Percentiles rank a stretch among this genome's conserved stretches.
Evolutionary conservation across 2,888 invertebrate genomes (phyloP).

Genomic region (Drosophila pseudotalamancana): DNA sequence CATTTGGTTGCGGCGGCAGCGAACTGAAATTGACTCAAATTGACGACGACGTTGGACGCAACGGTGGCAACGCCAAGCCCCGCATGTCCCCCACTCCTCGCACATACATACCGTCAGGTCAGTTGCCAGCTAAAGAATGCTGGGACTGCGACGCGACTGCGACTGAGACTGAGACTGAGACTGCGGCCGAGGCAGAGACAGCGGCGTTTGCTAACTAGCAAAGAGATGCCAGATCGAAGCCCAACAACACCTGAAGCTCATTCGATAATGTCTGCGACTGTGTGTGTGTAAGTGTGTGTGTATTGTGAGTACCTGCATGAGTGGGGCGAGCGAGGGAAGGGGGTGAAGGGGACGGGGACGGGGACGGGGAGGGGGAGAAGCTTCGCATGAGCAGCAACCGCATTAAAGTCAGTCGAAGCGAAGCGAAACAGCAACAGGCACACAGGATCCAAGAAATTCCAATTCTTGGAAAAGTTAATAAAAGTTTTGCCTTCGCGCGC

Average conservation of each 20-base stretch:
- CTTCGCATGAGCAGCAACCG: slow-evolving; percentile 53
- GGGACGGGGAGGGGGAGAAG: slow-evolving; percentile 27
- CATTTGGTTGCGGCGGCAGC: slow-evolving; percentile 55
- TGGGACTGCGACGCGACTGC: slow-evolving; percentile 22
- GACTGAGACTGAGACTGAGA: slow-evolving; percentile 3
- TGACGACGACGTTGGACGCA: slow-evolving; percentile 53
- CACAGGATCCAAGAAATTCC: slow-evolving; percentile 79
- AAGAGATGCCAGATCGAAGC: slow-evolving; percentile 63
- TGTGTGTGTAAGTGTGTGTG: slow-evolving; percentile 14
- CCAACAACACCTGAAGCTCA: slow-evolving; percentile 75
- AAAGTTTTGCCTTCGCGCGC: slow-evolving; percentile 74
- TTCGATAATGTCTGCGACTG: slow-evolving; percentile 26
- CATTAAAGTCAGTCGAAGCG: slow-evolving; percentile 79
- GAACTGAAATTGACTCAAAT: slow-evolving; percentile 77
- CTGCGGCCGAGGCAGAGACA: too few relatives aligned
- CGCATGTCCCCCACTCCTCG: background rate
- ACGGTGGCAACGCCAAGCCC: slow-evolving; percentile 32
- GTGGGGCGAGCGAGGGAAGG: too few relatives aligned
- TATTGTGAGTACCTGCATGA: slow-evolving; percentile 38
- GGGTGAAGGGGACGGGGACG: background rate
- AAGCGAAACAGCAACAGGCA: slow-evolving; percentile 65
- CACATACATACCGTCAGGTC: slow-evolving; percentile 25
- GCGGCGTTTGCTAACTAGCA: slow-evolving; percentile 71
- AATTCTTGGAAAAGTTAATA: slow-evolving; percentile 80
- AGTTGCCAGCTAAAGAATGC: slow-evolving; percentile 63